Percentiles rank a stretch among this genome's conserved stretches.
These are phyloP conservation scores for Coboldia fuscipes DNA, from an alignment of 1,140 invertebrate species.

Conservation along the genomic window DNA sequence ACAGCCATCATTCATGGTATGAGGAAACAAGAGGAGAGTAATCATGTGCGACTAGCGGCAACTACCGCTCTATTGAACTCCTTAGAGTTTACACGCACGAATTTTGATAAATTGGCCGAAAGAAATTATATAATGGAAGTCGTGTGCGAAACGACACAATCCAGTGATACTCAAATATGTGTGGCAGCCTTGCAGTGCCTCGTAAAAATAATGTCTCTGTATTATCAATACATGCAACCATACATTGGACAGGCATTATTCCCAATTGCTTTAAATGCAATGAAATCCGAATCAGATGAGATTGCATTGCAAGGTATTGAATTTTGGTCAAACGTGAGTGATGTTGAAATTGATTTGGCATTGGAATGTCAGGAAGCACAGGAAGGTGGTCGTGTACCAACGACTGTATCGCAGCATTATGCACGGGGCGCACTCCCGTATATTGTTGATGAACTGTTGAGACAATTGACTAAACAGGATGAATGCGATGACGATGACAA, in stretches of 20 bases:
- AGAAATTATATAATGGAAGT: slow-evolving; percentile 99
- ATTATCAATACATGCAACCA: slow-evolving; percentile 97
- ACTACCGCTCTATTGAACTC: slow-evolving; percentile 96
- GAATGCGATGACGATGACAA: slow-evolving; percentile 93
- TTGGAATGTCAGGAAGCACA: slow-evolving; percentile 87
- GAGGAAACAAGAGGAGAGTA: slow-evolving; percentile 61
- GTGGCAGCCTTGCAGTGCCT: slow-evolving; percentile 94
- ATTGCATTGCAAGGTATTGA: slow-evolving; percentile 97
- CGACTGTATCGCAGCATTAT: slow-evolving; percentile 75
- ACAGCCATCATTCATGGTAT: slow-evolving; percentile 99
- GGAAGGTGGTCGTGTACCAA: slow-evolving; percentile 78
- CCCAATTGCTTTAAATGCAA: slow-evolving; percentile 95
- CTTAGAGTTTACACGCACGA: slow-evolving; percentile 93
- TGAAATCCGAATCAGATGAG: slow-evolving; percentile 92
- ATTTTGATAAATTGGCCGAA: slow-evolving; percentile 94
- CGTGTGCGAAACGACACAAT: slow-evolving; percentile 82
- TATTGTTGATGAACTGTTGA: slow-evolving; percentile 82
- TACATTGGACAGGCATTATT: slow-evolving; percentile 98
- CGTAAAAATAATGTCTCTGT: slow-evolving; percentile 96
- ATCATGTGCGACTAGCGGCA: slow-evolving; percentile 78
- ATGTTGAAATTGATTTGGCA: slow-evolving; percentile 93
- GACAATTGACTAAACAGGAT: slow-evolving; percentile 88
- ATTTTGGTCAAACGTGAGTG: slow-evolving; percentile 99
- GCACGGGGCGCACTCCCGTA: slow-evolving; percentile 91
- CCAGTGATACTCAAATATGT: slow-evolving; percentile 65